Conservation (phyloP, 2,113 vertebrate genomes). For the Taurulus bubalis region DNA sequence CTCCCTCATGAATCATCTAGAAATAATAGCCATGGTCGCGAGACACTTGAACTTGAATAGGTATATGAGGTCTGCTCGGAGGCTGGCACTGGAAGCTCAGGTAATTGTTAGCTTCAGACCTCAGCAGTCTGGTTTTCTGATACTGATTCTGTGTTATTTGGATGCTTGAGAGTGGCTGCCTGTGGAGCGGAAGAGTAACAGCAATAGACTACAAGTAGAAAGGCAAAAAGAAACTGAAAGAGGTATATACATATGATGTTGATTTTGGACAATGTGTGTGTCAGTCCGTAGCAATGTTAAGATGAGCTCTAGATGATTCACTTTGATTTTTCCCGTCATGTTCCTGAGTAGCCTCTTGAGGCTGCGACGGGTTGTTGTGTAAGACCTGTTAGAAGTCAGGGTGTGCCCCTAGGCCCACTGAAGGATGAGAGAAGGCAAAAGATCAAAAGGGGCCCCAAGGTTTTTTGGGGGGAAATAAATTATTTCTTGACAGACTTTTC, state of each 20-base stretch:
- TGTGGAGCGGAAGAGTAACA: slow-evolving; percentile 12
- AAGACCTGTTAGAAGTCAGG: slow-evolving; percentile 42
- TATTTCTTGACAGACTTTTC: slow-evolving; percentile 48
- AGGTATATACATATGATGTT: neutral
- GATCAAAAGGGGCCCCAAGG: slow-evolving; percentile 48
- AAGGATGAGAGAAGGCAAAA: slow-evolving; percentile 30
- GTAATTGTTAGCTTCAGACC: slow-evolving; percentile 38
- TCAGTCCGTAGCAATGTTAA: slow-evolving; percentile 2
- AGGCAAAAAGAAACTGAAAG: neutral
- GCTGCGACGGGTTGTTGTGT: slow-evolving; percentile 23
- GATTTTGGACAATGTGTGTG: slow-evolving; percentile 7
- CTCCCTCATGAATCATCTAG: slow-evolving; percentile 33
- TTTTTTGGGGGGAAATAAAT: slow-evolving; percentile 27
- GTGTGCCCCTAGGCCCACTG: neutral
- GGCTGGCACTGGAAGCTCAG: slow-evolving; percentile 9
- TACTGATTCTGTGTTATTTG: slow-evolving; percentile 27
- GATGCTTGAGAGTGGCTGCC: slow-evolving; percentile 3
- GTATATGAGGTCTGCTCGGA: slow-evolving; percentile 11
- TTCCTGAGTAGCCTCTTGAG: slow-evolving; percentile 23
- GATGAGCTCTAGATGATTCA: slow-evolving; percentile 20
- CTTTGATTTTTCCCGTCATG: slow-evolving; percentile 18
- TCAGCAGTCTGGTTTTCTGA: slow-evolving; percentile 11
- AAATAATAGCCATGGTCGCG: slow-evolving; percentile 58
- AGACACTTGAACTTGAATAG: slow-evolving; percentile 37
- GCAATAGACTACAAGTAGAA: slow-evolving; percentile 1